Conservation (phyloP, 2,113 vertebrate species). For the Oreochromis spilurus region DNA sequence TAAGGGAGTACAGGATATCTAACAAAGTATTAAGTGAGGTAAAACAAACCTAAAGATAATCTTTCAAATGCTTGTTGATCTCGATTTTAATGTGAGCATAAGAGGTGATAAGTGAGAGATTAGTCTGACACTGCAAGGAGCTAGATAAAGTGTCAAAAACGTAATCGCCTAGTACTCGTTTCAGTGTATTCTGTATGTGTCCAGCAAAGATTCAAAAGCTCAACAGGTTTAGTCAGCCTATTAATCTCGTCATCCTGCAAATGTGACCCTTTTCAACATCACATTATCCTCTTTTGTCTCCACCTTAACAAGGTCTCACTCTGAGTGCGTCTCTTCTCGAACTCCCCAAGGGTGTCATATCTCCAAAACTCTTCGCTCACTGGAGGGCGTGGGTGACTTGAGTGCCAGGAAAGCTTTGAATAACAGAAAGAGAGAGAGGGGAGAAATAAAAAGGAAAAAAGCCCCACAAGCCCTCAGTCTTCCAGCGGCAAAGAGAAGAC, state of each 20-base stretch:
- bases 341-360: constrained; percentile 49
- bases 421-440: constrained; percentile 49
- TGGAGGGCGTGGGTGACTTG: constrained; percentile 56
- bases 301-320: constrained; percentile 4
- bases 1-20: not conserved
- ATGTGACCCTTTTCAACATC: constrained; percentile 10
- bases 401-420: constrained; percentile 68
- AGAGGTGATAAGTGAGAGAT: not conserved
- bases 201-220: not conserved
- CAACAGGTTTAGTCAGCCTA: constrained; percentile 16
- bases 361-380: constrained; percentile 27
- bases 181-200: not conserved
- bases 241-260: constrained; percentile 11
- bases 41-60: not conserved
- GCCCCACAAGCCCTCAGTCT: constrained; percentile 47
- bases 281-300: not conserved
- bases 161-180: not conserved
- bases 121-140: not conserved
- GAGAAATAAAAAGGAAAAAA: constrained; percentile 66
- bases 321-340: constrained; percentile 22
- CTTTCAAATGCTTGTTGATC: constrained; percentile 13
- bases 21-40: not conserved
- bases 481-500: constrained; percentile 46
- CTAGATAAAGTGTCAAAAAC: constrained; percentile 21
- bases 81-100: not conserved